Evolutionary conservation across 2,888 invertebrate species (phyloP), one percentile per base, ranked within the genome.

Genomic region (Tromatobia lineatoria): DNA sequence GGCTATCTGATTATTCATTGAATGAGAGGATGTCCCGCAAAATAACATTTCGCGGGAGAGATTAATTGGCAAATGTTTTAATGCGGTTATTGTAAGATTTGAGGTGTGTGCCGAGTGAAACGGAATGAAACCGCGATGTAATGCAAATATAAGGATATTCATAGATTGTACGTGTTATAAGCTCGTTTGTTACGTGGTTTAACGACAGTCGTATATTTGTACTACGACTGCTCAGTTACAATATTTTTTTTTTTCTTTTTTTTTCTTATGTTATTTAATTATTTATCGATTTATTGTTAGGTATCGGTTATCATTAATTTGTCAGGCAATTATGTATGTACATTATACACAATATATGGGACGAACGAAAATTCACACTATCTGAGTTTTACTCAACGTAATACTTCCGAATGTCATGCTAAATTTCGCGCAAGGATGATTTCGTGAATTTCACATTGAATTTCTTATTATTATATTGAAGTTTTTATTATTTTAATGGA

Each of bases 201-300:
- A 42, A 70, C 52, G 76, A 50, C 75, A 61, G 84, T 80, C 69
- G 79, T 76, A 69, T 77, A 38, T 76, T 38, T 45, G 57, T 70
- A 82, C n/a, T 73, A 79, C 77, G 73, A 73, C 23, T 73, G 80
- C 71, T 18, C 38, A 52, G 59, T 38, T 76, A 38, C 45, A 69
- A 61, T 66, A 42, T 45, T 64, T 70, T 71, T 71, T 61, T 42
- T 25, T n/a, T 34, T 23, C 10, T 47, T 64, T 76, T 64, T 74
- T 86, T 86, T 86, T 86, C 82, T 79, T 88, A 83, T 85, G 84
- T 86, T 88, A 88, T 88, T 88, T 87, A 87, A 88, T 87, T 86
- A 88, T 87, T 88, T 85, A 89, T 86, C 85, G 70, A 85, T 85
- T 86, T 83, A 87, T 73, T 83, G 71, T 86, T 85, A 82, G 88